Evolutionary conservation across 1,140 invertebrate genomes (phyloP), one percentile per base, ranked within the genome.

Genomic region (Brachionus plicatilis): DNA sequence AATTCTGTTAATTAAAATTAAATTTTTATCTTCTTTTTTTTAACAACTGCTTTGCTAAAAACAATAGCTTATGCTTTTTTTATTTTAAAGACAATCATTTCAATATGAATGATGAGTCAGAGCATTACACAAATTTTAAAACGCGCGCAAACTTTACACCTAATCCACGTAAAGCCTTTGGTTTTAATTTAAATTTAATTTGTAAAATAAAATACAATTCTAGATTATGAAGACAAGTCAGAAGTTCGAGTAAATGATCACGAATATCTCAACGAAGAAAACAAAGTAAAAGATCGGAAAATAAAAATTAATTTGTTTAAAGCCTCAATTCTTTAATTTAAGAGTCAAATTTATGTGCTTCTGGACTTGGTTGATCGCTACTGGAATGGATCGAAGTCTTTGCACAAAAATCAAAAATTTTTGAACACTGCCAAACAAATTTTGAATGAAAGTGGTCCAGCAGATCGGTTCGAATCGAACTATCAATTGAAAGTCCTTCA

Each of bases 311-410:
- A 43, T 17, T 17, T 41, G 0, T 72, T 8, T 20, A 2, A 72
- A 43, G 33, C 33, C 6, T 37, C 2, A 37, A 7, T 37, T 47
- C 29, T 2, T 41, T 53, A 43, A 50, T 27, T 45, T n/a, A 68
- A 68, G 60, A 27, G 56, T 12, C 29, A 66, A 60, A 70, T 85
- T 24, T 85, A 60, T 43, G 17, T 75, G 24, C 75, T 85, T 11
- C 78, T 85, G 41, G 88, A 89, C 79, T 84, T 90, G 5, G 88
- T 88, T 3, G 89, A 90, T 83, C 85, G 88, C 83, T 89, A 90
- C 83, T 90, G 89, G 89, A 90, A 90, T 86, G 89, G 89, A 1
- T 86, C 88, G 3, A 88, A 88, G 80, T 90, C 89, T 27, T 84
- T 90, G 41, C 88, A 89, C 79, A 88, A 88, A 83, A 88, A 89